Evolutionary conservation across 2,113 vertebrate genomes (phyloP).

Genomic region (Picathartes gymnocephalus): DNA sequence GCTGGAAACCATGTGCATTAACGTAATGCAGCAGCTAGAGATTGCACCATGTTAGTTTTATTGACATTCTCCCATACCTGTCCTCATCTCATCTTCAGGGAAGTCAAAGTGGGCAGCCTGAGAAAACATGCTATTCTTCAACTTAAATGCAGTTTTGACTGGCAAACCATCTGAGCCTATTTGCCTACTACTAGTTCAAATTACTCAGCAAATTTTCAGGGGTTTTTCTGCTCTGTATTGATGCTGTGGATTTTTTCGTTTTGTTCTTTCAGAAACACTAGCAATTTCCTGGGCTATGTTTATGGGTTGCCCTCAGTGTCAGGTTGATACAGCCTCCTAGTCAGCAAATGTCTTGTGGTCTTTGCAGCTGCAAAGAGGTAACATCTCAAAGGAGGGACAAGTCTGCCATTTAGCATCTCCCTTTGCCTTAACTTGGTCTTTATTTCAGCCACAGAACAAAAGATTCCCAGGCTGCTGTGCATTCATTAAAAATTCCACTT

Average conservation of each 20-base stretch:
- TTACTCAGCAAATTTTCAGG: background rate
- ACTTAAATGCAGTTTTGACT: background rate
- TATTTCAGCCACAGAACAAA: background rate
- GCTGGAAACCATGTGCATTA: background rate
- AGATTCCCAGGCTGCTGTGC: background rate
- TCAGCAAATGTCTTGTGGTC: background rate
- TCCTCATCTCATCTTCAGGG: background rate
- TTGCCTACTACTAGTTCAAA: background rate
- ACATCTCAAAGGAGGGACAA: background rate
- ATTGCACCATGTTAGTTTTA: background rate
- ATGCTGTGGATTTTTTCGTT: background rate
- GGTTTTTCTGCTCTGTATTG: background rate
- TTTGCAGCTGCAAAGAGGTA: background rate
- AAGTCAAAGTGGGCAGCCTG: background rate
- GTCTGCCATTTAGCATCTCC: background rate
- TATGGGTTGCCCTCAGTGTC: background rate
- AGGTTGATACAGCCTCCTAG: background rate
- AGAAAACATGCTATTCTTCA: background rate
- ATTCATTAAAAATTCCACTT: background rate
- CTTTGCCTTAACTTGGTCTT: slow-evolving; percentile 25
- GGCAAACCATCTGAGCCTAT: background rate
- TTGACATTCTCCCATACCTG: background rate
- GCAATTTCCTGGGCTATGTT: background rate
- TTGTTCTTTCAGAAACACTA: background rate
- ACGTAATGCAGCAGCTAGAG: background rate